A percentile compares a stretch with the other conserved stretches of the same genome.
Evolutionary conservation across 2,888 invertebrate genomes (phyloP).

Genomic region (Thalpophila matura): DNA sequence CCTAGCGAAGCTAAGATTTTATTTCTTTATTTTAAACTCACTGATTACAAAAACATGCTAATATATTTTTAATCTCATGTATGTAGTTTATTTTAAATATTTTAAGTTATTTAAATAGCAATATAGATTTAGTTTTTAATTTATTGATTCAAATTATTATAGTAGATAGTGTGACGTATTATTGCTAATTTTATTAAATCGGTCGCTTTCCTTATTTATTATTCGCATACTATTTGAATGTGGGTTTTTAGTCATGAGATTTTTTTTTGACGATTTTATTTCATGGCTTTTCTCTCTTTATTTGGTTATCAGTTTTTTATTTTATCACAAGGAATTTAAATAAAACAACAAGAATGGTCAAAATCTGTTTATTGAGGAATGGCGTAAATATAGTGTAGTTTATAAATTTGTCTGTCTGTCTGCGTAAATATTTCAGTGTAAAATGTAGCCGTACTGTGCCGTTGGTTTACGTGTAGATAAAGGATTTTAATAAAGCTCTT

Average conservation of each 20-base stretch:
- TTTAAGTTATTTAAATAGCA: too few relatives aligned
- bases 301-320: conserved; percentile 4
- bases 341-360: conserved; percentile 71
- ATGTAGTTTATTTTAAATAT: conserved; percentile 12
- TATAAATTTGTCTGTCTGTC: conserved; percentile 61
- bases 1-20: conserved; percentile 19
- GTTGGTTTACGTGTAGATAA: conserved; percentile 71
- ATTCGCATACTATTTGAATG: neutral
- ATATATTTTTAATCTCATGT: conserved; percentile 16
- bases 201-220: conserved; percentile 2
- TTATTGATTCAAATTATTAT: conserved; percentile 40
- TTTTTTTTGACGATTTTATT: conserved; percentile 1
- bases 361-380: conserved; percentile 83
- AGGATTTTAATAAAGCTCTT: conserved; percentile 74
- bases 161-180: conserved; percentile 7
- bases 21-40: conserved; percentile 18
- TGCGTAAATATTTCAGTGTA: conserved; percentile 70
- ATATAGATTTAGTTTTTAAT: conserved; percentile 32
- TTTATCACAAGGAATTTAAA: conserved; percentile 35
- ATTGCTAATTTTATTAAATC: neutral
- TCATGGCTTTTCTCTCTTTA: neutral
- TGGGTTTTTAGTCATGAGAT: neutral
- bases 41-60: conserved; percentile 25
- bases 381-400: conserved; percentile 76
- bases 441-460: conserved; percentile 67